Evolutionary conservation across 2,888 invertebrate genomes (phyloP).

Genomic region (Pseudococcus longispinus): DNA sequence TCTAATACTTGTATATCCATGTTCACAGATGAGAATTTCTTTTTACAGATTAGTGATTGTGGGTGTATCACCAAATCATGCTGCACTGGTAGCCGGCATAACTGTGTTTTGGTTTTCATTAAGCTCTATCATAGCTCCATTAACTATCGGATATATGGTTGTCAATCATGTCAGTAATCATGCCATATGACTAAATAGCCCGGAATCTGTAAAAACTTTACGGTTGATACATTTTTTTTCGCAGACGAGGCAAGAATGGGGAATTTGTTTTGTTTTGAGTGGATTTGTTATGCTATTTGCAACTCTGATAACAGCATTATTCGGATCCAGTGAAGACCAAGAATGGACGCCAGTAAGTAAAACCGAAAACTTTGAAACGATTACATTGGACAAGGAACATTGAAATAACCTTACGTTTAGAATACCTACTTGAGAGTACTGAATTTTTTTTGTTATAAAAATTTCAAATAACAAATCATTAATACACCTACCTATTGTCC

Average conservation of each 20-base stretch:
- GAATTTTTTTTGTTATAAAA: too few species aligned
- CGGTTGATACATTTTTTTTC: too few species aligned
- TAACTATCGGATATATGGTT: neutral
- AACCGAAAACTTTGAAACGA: neutral
- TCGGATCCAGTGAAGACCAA: neutral
- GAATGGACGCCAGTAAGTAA: neutral
- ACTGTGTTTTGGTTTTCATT: neutral
- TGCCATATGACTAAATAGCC: too few species aligned
- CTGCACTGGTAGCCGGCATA: neutral
- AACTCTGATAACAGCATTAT: neutral
- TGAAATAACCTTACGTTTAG: too few species aligned
- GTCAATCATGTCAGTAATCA: neutral
- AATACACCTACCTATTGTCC: too few species aligned
- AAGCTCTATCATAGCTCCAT: neutral
- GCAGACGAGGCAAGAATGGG: neutral
- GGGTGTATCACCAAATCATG: neutral
- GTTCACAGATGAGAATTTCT: neutral
- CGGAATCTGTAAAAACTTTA: too few species aligned
- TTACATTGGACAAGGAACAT: too few species aligned
- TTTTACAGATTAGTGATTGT: neutral
- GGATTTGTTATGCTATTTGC: neutral
- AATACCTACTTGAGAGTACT: too few species aligned
- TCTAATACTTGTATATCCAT: too few species aligned
- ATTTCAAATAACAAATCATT: too few species aligned
- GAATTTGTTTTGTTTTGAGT: neutral